Conservation (phyloP, 2,113 vertebrate genomes). For the Fukomys damarensis region DNA sequence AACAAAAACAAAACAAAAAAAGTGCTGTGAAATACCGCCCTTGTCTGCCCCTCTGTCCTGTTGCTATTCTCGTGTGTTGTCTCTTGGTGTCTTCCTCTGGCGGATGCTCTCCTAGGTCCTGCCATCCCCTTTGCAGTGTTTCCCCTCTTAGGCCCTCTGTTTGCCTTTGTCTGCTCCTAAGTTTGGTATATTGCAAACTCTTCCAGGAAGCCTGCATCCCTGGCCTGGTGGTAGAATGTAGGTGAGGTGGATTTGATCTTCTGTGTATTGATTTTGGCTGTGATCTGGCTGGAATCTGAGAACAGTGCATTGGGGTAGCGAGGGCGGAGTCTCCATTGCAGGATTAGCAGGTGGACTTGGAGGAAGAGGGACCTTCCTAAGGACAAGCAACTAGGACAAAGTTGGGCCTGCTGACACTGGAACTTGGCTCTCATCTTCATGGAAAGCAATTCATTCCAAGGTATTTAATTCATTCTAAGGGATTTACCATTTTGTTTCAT, state of each 20-base stretch:
- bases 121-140: background rate
- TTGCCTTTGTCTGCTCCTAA: background rate
- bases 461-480: background rate
- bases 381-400: background rate
- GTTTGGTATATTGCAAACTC: background rate
- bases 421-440: background rate
- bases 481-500: background rate
- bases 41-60: rapidly evolving
- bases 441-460: too few relatives aligned
- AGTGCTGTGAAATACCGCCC: background rate
- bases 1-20: too few relatives aligned
- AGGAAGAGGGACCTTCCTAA: background rate
- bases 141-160: background rate
- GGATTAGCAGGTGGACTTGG: background rate
- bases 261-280: background rate
- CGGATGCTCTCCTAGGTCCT: background rate
- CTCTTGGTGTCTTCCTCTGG: background rate
- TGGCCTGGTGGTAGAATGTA: background rate
- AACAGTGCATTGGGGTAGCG: rapidly evolving
- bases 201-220: background rate
- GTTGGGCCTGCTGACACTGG: background rate
- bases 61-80: too few relatives aligned
- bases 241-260: background rate
- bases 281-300: too few relatives aligned
- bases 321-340: background rate